Evolutionary conservation across 2,888 invertebrate species (phyloP).

Genomic region (Eupeodes luniger): DNA sequence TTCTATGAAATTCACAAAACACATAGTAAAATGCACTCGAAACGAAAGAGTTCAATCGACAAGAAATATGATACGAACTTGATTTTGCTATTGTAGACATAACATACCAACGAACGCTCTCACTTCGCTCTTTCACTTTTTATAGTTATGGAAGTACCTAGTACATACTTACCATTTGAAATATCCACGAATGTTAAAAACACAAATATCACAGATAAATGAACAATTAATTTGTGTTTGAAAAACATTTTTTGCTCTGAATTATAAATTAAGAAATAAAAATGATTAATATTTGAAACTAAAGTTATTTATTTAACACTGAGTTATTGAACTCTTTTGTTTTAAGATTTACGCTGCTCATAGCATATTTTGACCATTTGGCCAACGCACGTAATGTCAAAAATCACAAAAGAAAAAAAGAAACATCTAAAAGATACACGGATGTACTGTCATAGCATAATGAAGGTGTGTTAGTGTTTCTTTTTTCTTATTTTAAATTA

Average conservation of each 20-base stretch:
- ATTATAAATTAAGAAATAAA: neutral
- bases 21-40: slow-evolving; percentile 47
- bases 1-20: slow-evolving; percentile 43
- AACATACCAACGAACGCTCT: neutral
- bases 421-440: slow-evolving; percentile 16
- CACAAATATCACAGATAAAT: slow-evolving; percentile 78
- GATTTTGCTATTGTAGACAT: slow-evolving; percentile 12
- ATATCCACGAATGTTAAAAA: slow-evolving; percentile 75
- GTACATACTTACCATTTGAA: slow-evolving; percentile 77
- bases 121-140: slow-evolving; percentile 32
- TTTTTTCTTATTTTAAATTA: neutral
- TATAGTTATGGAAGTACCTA: too few relatives aligned
- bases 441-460: slow-evolving; percentile 18
- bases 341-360: slow-evolving; percentile 26
- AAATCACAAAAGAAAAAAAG: slow-evolving; percentile 24
- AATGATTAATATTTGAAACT: neutral
- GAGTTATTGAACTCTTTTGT: slow-evolving; percentile 51
- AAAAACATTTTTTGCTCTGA: slow-evolving; percentile 38
- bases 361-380: slow-evolving; percentile 42
- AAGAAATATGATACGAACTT: slow-evolving; percentile 60
- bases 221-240: slow-evolving; percentile 64
- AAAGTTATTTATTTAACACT: slow-evolving; percentile 28
- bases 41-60: slow-evolving; percentile 78
- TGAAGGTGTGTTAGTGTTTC: slow-evolving; percentile 2
- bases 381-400: slow-evolving; percentile 16